Base-by-base conservation (phyloP, 2,797 vertebrate genomes). In the Neosalanx taihuensis region DNA sequence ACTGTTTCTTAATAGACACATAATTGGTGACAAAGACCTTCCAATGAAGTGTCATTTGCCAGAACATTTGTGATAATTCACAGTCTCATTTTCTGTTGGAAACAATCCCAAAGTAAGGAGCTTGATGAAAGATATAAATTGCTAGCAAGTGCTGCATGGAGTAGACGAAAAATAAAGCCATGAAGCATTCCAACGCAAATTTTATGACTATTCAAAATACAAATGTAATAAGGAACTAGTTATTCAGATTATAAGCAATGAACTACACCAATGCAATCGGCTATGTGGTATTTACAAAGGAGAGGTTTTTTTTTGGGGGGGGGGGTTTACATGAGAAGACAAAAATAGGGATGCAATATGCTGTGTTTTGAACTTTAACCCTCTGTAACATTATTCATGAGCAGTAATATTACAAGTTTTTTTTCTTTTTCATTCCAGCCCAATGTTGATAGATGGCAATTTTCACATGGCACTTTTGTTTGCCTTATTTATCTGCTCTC, bases 1-100 rank as follows among this genome's bases (percentile, higher is more conserved):
- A 98, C 95, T 96, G 91, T 91, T 95, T 92, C 93, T 98, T 98
- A 98, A 99, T 97, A 96, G 95, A 98, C 96, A 97, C 89, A 93
- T 98, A 98, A 98, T 98, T 98, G 96, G 96, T 95, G 95, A 97
- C 95, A 97, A 96, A 96, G 95, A 95, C 93, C 93, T 96, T 96
- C 92, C 93, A 93, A 95, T 95, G 89, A 94, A 95, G 93, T 94
- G 94, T 93, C 94, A 94, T 92, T 93, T 92, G 92, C 90, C 91
- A 87, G 90, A 90, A 89, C 89, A 86, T 91, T 93, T 91, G 92
- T 90, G 90, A 92, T 93, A 92, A 92, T 90, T 93, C 90, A 93
- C 91, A 91, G 91, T 91, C 89, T 91, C 88, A 90, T 92, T 93
- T 91, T 89, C 85, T 83, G 85, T 91, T 92, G 91, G 92, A 92